Conservation (phyloP, 2,797 vertebrate species). For the Neosilurus mollespiculum region DNA sequence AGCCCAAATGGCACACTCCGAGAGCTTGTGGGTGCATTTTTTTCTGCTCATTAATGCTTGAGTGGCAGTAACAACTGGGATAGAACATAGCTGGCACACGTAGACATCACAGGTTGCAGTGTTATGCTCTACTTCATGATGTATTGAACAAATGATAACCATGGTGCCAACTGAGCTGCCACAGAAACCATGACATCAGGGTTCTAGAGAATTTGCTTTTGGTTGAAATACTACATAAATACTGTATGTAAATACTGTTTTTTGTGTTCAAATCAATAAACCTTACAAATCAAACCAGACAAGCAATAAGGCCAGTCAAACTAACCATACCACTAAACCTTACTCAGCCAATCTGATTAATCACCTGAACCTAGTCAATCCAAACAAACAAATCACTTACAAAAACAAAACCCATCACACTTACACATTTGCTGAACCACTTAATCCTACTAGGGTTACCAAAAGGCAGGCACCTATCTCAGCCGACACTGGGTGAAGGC, state of each 20-base stretch:
- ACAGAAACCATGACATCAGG: constrained; percentile 21
- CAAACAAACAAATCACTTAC: neutral
- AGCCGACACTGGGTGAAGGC: too few relatives aligned
- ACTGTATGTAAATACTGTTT: neutral
- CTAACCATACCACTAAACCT: neutral
- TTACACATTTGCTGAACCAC: too few relatives aligned
- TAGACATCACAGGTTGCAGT: neutral
- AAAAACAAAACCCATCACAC: too few relatives aligned
- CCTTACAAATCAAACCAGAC: neutral
- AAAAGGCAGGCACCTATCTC: too few relatives aligned
- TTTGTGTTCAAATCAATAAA: neutral
- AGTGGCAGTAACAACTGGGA: constrained; percentile 52
- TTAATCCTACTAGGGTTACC: too few relatives aligned
- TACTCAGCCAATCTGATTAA: neutral
- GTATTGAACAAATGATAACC: constrained; percentile 24
- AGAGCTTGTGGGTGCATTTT: constrained; percentile 47
- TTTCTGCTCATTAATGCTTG: constrained; percentile 34
- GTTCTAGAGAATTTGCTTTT: neutral
- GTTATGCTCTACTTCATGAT: constrained; percentile 16
- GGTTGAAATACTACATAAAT: neutral
- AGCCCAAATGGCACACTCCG: constrained; percentile 31
- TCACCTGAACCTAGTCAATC: neutral
- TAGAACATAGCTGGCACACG: constrained; percentile 38
- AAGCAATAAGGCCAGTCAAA: neutral
- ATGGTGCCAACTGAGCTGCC: constrained; percentile 13